Evolutionary conservation across 2,113 vertebrate species (phyloP), one percentile per base, ranked within the genome.

Genomic region (Pristiophorus japonicus): DNA sequence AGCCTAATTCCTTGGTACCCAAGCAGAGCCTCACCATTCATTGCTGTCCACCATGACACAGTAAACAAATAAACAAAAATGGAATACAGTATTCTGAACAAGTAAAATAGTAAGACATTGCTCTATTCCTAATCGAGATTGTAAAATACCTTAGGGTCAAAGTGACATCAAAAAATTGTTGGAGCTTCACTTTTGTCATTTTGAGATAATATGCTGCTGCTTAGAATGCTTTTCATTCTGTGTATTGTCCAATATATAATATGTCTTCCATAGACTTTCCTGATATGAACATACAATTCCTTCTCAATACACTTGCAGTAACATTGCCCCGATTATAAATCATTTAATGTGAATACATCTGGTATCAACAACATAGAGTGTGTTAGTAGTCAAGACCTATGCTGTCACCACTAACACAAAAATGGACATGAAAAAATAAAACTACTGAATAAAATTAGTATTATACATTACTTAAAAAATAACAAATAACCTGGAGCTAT

Each of bases 301-400:
- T 81, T 22, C 16, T 45, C 18, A 4, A 42, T 81, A 7, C 42
- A 38, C 38, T 45, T 45, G 38, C 78, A 81, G 78, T 81, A 81
- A 81, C 38, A 45, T 81, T 81, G 38, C 2, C 16, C 78, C 38
- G 5, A 81, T n/a, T 42, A 42, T 81, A 81, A 81, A 81, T 92
- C 6, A 92, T 22, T 92, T 92, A n/a, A 65, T 38, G 59, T 22
- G 88, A 92, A 45, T 92, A 92, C n/a, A 92, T 92, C 62, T 92
- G 59, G 62, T 42, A 92, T 63, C 59, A 92, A 38, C 27, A n/a
- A 62, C 16, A 38, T 59, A 65, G 16, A n/a, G n/a, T 38, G 8
- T 92, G 88, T 92, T 92, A 63, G n/a, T 38, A 92, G 88, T 62
- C 34, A 92, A n/a, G 59, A 22, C n/a, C 18, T 7, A 0, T 92